A percentile compares a stretch with the other conserved stretches of the same genome.
phyloP scores from a whole-genome alignment of 2,888 invertebrate genomes.

The Cylindroiulus punctatus region DNA sequence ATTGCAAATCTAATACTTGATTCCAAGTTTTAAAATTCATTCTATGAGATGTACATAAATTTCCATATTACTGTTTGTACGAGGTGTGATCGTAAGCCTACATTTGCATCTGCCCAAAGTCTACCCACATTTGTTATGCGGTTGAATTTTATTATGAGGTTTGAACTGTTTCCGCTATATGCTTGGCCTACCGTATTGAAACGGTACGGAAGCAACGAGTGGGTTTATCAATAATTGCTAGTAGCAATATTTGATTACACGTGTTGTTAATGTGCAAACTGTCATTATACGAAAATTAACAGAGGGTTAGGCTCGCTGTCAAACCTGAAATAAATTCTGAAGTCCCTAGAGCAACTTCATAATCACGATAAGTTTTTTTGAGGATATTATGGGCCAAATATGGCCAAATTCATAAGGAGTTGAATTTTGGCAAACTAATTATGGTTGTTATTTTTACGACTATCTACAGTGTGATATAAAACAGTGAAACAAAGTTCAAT shows the following conservation, averaged over 20 bases:
- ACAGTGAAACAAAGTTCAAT: no score
- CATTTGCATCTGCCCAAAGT: constrained; percentile 17
- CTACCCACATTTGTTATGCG: constrained; percentile 28
- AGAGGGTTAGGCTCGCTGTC: not conserved
- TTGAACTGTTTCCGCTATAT: constrained; percentile 1
- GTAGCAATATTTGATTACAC: constrained; percentile 1
- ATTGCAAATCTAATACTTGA: not conserved
- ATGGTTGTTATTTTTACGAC: no score
- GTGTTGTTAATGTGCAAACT: constrained; percentile 13
- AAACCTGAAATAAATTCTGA: no score
- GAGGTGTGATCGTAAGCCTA: not conserved
- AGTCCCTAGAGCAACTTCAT: no score
- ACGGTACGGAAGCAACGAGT: not conserved
- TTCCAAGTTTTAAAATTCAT: not conserved
- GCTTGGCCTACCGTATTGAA: not conserved
- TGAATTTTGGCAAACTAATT: no score
- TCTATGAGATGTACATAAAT: constrained; percentile 20
- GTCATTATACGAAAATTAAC: not conserved
- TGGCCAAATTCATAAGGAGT: no score
- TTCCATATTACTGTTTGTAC: constrained; percentile 16
- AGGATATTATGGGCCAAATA: no score
- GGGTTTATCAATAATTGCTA: constrained; percentile 1
- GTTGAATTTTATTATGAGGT: not conserved
- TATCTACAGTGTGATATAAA: no score
- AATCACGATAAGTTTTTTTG: no score